Evolutionary conservation across 2,888 invertebrate genomes (phyloP).

Genomic region (Syrista parreyssii): DNA sequence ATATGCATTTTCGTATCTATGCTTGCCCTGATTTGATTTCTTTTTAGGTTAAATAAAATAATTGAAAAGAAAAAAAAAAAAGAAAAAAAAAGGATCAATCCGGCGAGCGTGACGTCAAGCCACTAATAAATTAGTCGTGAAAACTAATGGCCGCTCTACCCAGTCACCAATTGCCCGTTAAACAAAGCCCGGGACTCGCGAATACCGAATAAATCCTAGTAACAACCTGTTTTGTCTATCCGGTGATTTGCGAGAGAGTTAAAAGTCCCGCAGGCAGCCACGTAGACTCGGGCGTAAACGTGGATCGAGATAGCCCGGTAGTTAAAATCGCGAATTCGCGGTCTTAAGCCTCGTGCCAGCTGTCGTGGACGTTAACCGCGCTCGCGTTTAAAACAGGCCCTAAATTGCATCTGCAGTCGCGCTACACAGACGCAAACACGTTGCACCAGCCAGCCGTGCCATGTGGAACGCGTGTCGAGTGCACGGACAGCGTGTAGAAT

Average conservation of each 20-base stretch:
- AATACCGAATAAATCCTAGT: neutral
- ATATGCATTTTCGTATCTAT: too few relatives aligned
- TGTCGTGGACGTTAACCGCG: neutral
- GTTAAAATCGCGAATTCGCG: neutral
- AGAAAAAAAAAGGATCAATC: too few relatives aligned
- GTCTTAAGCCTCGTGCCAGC: neutral
- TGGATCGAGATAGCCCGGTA: neutral
- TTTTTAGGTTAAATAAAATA: too few relatives aligned
- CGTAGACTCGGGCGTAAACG: neutral
- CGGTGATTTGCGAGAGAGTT: neutral
- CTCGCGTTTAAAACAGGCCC: neutral
- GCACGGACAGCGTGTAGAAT: neutral
- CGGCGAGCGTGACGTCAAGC: neutral
- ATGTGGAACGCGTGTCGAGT: neutral
- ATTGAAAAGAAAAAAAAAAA: too few relatives aligned
- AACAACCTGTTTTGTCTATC: neutral
- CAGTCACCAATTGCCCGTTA: neutral
- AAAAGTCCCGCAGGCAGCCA: neutral
- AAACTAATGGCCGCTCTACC: neutral
- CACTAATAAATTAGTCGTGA: too few relatives aligned
- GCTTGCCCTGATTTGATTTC: too few relatives aligned
- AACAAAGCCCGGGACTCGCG: neutral
- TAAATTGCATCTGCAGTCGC: neutral
- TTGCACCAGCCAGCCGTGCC: neutral
- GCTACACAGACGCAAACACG: neutral